These are phyloP conservation scores for Drosophila borealis DNA, from an alignment of 2,888 invertebrate species.

Conservation along the genomic window DNA sequence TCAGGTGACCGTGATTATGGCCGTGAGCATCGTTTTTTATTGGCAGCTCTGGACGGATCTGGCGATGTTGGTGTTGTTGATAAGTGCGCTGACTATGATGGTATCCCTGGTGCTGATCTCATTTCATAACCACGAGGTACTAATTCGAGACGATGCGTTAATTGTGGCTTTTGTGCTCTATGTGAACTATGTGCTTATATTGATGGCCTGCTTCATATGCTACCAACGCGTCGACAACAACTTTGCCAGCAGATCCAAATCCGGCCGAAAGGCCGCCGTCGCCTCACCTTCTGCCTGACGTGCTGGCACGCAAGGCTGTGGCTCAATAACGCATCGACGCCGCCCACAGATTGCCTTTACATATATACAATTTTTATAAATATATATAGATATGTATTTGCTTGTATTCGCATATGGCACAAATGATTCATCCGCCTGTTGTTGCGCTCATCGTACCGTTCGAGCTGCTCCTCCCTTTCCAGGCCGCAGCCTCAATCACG, in stretches of 20 bases:
- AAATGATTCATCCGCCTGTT: slow-evolving; percentile 30
- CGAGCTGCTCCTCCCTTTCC: slow-evolving; percentile 5
- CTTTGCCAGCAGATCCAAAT: neutral
- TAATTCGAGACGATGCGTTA: slow-evolving; percentile 32
- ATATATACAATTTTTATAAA: slow-evolving; percentile 5
- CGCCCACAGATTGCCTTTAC: slow-evolving; percentile 31
- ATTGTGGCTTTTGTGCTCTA: slow-evolving; percentile 49
- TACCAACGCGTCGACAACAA: slow-evolving; percentile 18
- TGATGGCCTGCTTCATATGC: slow-evolving; percentile 46
- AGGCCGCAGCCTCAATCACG: slow-evolving; percentile 61
- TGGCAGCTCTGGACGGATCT: slow-evolving; percentile 21
- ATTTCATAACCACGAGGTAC: slow-evolving; percentile 20
- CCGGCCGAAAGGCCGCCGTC: slow-evolving; percentile 13
- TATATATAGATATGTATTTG: slow-evolving; percentile 12
- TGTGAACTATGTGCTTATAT: slow-evolving; percentile 39
- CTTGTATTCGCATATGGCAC: slow-evolving; percentile 15
- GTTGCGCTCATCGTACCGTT: slow-evolving; percentile 18
- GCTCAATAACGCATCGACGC: slow-evolving; percentile 48
- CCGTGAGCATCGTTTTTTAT: neutral
- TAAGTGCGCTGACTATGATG: slow-evolving; percentile 26
- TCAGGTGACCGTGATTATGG: slow-evolving; percentile 13
- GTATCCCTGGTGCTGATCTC: slow-evolving; percentile 44
- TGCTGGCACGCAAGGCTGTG: slow-evolving; percentile 56
- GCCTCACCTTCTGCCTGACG: slow-evolving; percentile 44
- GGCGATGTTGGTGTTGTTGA: slow-evolving; percentile 17